Percentiles rank a stretch among this genome's conserved stretches.
phyloP scores from a whole-genome alignment of 2,113 vertebrate species.

The Rhinoderma darwinii region DNA sequence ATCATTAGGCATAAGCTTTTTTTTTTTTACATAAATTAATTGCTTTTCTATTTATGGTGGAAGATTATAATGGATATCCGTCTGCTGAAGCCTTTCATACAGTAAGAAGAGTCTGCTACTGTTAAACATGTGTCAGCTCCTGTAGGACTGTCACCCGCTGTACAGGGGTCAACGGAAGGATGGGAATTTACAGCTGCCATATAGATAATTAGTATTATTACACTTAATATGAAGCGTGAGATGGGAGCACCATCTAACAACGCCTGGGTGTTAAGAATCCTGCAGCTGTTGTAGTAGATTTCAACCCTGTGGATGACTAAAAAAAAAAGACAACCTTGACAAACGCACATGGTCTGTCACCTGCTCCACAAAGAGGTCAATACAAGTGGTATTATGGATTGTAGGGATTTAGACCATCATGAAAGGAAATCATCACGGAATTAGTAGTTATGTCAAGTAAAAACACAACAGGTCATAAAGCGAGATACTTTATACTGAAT shows the following conservation, averaged over 20 bases:
- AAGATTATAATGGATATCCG: not conserved
- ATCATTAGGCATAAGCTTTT: not conserved
- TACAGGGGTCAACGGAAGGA: slow-evolving; percentile 1
- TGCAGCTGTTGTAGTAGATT: not conserved
- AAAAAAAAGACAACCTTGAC: slow-evolving; percentile 6
- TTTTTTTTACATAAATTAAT: not conserved
- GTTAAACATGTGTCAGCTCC: not conserved
- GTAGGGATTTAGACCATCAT: not conserved
- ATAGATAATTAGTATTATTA: slow-evolving; percentile 32
- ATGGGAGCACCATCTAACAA: not conserved
- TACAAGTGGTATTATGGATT: not conserved
- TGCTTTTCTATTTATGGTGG: not conserved
- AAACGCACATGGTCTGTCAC: not conserved
- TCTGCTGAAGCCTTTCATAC: too few species aligned
- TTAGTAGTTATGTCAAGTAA: not conserved
- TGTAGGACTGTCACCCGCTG: not conserved
- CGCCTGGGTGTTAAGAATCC: not conserved
- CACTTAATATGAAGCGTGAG: not conserved
- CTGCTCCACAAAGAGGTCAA: not conserved
- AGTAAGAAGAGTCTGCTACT: not conserved
- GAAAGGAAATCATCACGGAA: not conserved
- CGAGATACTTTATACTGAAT: not conserved
- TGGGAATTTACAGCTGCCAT: slow-evolving; percentile 3
- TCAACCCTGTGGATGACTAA: not conserved
- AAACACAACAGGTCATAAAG: not conserved